phyloP scores from a whole-genome alignment of 2,113 vertebrate genomes.

The Gavia stellata region DNA sequence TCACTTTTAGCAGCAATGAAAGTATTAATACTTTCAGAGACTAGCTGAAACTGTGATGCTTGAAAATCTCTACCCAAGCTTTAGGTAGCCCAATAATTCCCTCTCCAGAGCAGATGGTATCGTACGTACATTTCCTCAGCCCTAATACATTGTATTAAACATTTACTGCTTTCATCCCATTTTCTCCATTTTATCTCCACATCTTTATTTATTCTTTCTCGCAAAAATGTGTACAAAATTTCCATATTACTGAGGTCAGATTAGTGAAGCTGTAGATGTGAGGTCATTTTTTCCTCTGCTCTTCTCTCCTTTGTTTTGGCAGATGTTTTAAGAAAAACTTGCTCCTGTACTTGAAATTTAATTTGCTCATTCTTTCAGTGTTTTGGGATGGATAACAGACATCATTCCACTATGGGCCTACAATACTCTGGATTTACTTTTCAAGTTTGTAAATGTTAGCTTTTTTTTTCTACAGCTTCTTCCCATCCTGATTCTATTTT shows the following conservation, averaged over 20 bases:
- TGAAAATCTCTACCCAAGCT: background rate
- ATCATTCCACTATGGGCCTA: background rate
- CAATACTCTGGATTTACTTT: background rate
- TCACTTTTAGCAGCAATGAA: background rate
- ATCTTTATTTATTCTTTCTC: background rate
- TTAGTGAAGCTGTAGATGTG: background rate
- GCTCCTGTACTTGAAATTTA: background rate
- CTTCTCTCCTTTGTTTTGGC: background rate
- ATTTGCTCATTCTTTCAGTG: background rate
- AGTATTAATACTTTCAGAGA: background rate
- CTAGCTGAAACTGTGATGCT: background rate
- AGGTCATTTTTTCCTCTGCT: background rate
- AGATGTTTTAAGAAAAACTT: background rate
- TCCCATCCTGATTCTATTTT: background rate
- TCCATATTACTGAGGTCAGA: background rate
- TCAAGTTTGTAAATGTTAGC: background rate
- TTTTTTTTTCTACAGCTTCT: background rate
- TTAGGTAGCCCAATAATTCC: background rate
- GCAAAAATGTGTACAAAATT: background rate
- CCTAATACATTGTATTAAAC: background rate
- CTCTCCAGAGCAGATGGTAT: background rate
- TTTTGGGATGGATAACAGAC: background rate
- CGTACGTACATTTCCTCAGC: background rate
- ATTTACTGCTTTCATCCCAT: background rate
- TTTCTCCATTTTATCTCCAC: background rate